phyloP scores from a whole-genome alignment of 2,113 vertebrate species.

The Nycticryphes semicollaris region DNA sequence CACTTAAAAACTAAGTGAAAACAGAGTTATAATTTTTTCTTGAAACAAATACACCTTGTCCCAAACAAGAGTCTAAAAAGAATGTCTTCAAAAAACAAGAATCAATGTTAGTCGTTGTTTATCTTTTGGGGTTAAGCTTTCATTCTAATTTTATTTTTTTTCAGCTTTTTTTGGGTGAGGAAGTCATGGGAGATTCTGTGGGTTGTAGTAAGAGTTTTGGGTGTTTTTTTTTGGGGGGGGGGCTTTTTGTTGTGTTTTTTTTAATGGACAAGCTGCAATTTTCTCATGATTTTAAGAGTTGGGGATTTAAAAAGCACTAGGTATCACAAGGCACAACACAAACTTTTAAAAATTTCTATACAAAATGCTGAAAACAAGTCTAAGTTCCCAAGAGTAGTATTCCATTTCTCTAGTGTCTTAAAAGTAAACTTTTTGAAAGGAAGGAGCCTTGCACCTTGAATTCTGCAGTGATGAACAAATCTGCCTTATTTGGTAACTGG shows the following conservation, averaged over 20 bases:
- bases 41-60: neutral
- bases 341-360: neutral
- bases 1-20: neutral
- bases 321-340: neutral
- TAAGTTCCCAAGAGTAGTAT: neutral
- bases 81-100: neutral
- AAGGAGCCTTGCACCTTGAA: neutral
- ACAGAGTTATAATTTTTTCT: neutral
- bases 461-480: neutral
- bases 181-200: neutral
- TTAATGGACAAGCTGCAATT: neutral
- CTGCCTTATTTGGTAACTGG: fast-evolving
- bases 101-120: neutral
- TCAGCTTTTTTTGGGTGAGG: neutral
- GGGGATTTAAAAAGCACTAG: neutral
- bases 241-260: neutral
- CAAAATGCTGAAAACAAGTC: neutral
- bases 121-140: neutral
- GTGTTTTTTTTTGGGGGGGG: too few relatives aligned
- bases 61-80: neutral
- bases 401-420: neutral
- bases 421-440: neutral
- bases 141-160: neutral
- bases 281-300: neutral
- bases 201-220: neutral